phyloP scores from a whole-genome alignment of 2,888 invertebrate species.

The Leptarthrus brevirostris region DNA sequence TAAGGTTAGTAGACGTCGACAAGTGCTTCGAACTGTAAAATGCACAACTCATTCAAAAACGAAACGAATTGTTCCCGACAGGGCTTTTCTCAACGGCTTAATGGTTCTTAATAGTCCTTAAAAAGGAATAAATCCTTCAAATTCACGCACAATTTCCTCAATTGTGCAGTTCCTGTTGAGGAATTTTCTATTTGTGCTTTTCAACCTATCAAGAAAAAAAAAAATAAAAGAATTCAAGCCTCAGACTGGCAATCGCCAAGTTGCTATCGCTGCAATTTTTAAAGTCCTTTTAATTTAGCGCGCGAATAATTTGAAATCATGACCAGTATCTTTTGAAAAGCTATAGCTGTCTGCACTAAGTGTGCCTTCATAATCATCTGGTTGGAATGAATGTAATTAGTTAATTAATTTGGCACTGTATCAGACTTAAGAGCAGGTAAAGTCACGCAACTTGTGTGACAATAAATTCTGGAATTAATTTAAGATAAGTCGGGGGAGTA shows the following conservation, averaged over 20 bases:
- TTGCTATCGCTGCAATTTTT: too few species aligned
- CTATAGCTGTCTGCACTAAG: too few species aligned
- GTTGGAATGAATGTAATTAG: slow-evolving; percentile 45
- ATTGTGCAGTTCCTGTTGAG: slow-evolving; percentile 43
- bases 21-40: slow-evolving; percentile 18
- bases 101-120: slow-evolving; percentile 49
- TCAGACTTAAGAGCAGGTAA: background rate
- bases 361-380: background rate
- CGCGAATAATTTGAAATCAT: slow-evolving; percentile 2
- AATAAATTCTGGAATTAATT: slow-evolving; percentile 49
- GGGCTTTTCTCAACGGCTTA: slow-evolving; percentile 16
- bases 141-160: slow-evolving; percentile 53
- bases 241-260: background rate
- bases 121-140: slow-evolving; percentile 43
- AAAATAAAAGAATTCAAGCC: background rate
- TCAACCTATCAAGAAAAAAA: slow-evolving; percentile 1
- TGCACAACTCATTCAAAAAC: slow-evolving; percentile 10
- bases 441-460: slow-evolving; percentile 26
- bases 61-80: slow-evolving; percentile 12
- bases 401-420: slow-evolving; percentile 46
- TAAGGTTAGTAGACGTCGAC: too few species aligned
- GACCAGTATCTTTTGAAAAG: background rate
- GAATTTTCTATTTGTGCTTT: slow-evolving; percentile 25
- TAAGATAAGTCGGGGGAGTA: slow-evolving; percentile 20
- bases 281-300: slow-evolving; percentile 25